These are phyloP conservation scores for Poeciliopsis occidentalis DNA, from an alignment of 2,113 vertebrate genomes.

Conservation along the genomic window DNA sequence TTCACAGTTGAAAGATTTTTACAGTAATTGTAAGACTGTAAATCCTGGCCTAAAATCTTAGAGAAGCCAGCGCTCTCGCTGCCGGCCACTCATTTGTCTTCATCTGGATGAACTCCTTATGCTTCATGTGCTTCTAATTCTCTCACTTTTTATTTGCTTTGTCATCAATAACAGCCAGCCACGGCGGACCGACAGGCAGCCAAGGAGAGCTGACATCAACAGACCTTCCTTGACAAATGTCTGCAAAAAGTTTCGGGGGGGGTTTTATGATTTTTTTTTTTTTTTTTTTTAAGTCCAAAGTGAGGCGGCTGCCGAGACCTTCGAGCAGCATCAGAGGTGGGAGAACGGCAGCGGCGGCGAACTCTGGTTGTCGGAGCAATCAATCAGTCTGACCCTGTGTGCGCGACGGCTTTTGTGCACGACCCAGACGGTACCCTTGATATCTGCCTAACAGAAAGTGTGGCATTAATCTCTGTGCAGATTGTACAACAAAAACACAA, in stretches of 20 bases:
- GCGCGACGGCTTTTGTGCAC: conserved; percentile 11
- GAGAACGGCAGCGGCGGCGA: conserved; percentile 28
- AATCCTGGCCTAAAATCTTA: conserved; percentile 43
- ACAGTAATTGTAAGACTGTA: conserved; percentile 5
- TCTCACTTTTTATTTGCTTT: conserved; percentile 54
- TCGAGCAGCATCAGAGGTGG: conserved; percentile 20
- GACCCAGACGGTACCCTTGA: conserved; percentile 47
- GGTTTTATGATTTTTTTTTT: not conserved
- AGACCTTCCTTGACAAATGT: conserved; percentile 35
- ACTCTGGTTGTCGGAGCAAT: conserved; percentile 59
- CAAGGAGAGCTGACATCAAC: conserved; percentile 26
- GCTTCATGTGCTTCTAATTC: conserved; percentile 56
- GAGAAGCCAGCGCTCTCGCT: conserved; percentile 14
- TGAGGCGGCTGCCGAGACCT: conserved; percentile 21
- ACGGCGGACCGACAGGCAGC: conserved; percentile 11
- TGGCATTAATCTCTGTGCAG: conserved; percentile 61
- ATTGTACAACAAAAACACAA: not conserved
- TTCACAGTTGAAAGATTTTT: too few species aligned
- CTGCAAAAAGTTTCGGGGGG: conserved; percentile 26
- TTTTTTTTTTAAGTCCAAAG: conserved; percentile 21
- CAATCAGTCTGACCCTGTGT: conserved; percentile 62
- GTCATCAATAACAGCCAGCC: conserved; percentile 41
- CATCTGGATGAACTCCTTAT: conserved; percentile 33
- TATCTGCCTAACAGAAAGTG: conserved; percentile 42
- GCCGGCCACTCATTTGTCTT: conserved; percentile 55